Percentiles rank a stretch among this genome's conserved stretches.
Evolutionary conservation across 92 coral and sea anemone species (phyloP).

Genomic region (Epizoanthus scotinus): DNA sequence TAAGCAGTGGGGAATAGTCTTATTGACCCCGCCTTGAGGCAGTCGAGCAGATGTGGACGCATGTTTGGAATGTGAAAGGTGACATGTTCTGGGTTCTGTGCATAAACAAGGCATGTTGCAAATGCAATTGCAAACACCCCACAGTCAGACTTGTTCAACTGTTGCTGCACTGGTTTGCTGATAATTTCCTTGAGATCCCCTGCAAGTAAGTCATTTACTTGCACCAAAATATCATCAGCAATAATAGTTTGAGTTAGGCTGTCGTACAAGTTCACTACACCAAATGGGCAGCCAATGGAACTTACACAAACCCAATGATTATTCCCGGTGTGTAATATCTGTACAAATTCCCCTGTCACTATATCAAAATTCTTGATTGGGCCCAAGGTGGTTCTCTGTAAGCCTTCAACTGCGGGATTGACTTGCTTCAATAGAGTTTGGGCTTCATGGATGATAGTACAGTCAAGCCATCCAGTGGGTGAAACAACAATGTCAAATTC

Average conservation of each 20-base stretch:
- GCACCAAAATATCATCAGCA: neutral
- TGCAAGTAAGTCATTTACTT: constrained; percentile 43
- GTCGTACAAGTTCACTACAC: constrained; percentile 37
- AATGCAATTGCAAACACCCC: constrained; percentile 58
- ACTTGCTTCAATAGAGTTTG: neutral
- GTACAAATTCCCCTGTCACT: constrained; percentile 47
- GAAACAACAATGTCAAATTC: constrained; percentile 1
- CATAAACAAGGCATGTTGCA: constrained; percentile 61
- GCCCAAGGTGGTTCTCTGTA: constrained; percentile 16
- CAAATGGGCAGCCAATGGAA: constrained; percentile 51
- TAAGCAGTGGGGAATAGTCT: constrained; percentile 31
- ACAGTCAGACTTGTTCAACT: constrained; percentile 31
- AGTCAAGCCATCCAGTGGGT: constrained; percentile 4
- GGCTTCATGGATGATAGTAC: constrained; percentile 9
- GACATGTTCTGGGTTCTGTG: constrained; percentile 20
- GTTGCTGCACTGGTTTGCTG: constrained; percentile 30
- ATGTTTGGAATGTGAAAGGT: constrained; percentile 46
- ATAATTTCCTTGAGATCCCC: constrained; percentile 24
- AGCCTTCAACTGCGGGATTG: neutral
- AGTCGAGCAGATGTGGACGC: constrained; percentile 44
- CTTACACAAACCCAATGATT: constrained; percentile 56
- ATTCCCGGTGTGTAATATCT: constrained; percentile 24
- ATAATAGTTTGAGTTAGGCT: constrained; percentile 15
- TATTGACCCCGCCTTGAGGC: constrained; percentile 43
- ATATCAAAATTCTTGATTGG: constrained; percentile 34